phyloP scores from a whole-genome alignment of 23 tunicate species.

The Oikopleura albicans region DNA sequence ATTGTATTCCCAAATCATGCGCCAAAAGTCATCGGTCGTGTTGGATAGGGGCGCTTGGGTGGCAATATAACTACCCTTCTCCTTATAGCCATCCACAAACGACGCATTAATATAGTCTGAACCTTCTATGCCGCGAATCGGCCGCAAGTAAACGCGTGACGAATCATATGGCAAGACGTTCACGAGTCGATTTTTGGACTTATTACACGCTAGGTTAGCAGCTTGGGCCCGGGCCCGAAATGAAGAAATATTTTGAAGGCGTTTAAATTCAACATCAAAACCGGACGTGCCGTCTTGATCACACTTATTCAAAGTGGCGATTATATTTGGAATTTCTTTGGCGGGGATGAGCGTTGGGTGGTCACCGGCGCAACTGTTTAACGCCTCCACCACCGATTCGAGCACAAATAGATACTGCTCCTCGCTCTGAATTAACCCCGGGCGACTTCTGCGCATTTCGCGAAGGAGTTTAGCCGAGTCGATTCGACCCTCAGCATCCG shows the following conservation, averaged over 20 bases:
- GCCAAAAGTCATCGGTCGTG: slow-evolving; percentile 95
- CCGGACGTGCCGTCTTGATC: neutral
- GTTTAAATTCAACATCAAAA: neutral
- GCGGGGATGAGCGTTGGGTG: neutral
- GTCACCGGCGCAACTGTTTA: neutral
- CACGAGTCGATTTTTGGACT: slow-evolving; percentile 83
- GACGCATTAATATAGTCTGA: slow-evolving; percentile 95
- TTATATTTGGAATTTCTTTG: neutral
- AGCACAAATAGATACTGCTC: slow-evolving; percentile 91
- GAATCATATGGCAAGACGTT: slow-evolving; percentile 87
- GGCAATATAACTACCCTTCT: slow-evolving; percentile 41
- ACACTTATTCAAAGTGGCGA: neutral
- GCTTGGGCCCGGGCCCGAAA: neutral
- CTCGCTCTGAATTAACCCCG: slow-evolving; percentile 65
- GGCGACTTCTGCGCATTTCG: neutral
- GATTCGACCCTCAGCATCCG: neutral
- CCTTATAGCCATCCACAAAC: slow-evolving; percentile 92
- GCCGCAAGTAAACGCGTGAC: slow-evolving; percentile 63
- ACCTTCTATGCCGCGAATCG: slow-evolving; percentile 89
- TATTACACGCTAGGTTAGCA: slow-evolving; percentile 39
- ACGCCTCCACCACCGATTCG: slow-evolving; percentile 22
- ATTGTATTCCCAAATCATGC: slow-evolving; percentile 98
- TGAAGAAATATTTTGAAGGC: neutral
- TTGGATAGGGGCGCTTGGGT: slow-evolving; percentile 93
- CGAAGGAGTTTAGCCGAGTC: neutral